Conservation (phyloP, 2,888 invertebrate species). For the Coenonympha arcania region DNA sequence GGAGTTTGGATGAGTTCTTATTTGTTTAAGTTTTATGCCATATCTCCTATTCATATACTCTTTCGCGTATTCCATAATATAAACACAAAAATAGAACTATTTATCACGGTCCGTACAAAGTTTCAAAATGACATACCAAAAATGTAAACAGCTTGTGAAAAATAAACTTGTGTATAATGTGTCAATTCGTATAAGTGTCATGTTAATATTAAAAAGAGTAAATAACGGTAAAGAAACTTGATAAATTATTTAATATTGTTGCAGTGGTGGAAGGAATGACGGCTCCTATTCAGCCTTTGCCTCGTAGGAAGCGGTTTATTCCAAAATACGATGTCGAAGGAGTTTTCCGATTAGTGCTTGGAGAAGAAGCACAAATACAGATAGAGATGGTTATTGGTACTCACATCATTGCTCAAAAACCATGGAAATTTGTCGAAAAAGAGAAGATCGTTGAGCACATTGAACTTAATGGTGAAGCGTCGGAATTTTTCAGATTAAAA, state of each 20-base stretch:
- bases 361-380: slow-evolving; percentile 74
- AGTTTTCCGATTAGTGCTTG: slow-evolving; percentile 67
- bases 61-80: too few species aligned
- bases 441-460: slow-evolving; percentile 77
- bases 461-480: slow-evolving; percentile 69
- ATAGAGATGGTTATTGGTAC: slow-evolving; percentile 78
- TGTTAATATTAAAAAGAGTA: too few species aligned
- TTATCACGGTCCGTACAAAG: too few species aligned
- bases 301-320: slow-evolving; percentile 59
- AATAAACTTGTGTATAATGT: too few species aligned
- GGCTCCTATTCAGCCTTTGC: slow-evolving; percentile 37
- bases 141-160: too few species aligned
- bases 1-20: too few species aligned
- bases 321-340: slow-evolving; percentile 74
- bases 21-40: too few species aligned
- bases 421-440: slow-evolving; percentile 80
- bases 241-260: slow-evolving; percentile 43
- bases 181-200: background rate
- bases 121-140: too few species aligned
- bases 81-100: too few species aligned
- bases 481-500: slow-evolving; percentile 57
- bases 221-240: too few species aligned
- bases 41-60: too few species aligned
- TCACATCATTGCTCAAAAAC: slow-evolving; percentile 81
- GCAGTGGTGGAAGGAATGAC: slow-evolving; percentile 36